Evolutionary conservation across 2,797 vertebrate species (phyloP).

Genomic region (Phaenicophaeus curvirostris): DNA sequence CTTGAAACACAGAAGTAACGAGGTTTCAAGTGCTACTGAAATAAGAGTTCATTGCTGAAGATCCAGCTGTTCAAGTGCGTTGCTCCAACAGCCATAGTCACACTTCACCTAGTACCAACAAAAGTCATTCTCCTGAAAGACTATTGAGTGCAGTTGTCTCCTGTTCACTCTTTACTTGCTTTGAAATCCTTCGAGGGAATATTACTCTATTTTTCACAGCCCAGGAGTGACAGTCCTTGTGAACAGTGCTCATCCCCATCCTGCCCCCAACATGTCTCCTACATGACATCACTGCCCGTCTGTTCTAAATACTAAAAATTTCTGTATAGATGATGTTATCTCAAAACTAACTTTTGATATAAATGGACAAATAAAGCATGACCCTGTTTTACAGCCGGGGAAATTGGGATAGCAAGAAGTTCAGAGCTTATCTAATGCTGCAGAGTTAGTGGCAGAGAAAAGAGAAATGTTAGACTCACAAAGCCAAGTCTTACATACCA

Average conservation of each 20-base stretch:
- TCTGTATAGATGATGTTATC: not conserved
- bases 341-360: not conserved
- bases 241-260: rapidly evolving
- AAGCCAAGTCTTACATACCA: not conserved
- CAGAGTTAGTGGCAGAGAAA: not conserved
- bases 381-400: not conserved
- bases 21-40: not conserved
- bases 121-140: not conserved
- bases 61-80: not conserved
- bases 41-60: not conserved
- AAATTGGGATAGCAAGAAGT: not conserved
- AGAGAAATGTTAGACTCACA: not conserved
- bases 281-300: rapidly evolving
- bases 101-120: not conserved
- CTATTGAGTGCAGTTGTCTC: not conserved
- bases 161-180: not conserved
- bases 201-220: not conserved
- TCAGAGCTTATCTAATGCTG: not conserved
- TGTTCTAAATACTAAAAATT: not conserved
- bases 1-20: not conserved
- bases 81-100: not conserved
- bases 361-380: not conserved
- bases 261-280: not conserved
- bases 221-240: not conserved
- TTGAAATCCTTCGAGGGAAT: not conserved